Percentiles rank a stretch among this genome's conserved stretches.
Evolutionary conservation across 2,797 vertebrate species (phyloP).

Genomic region (Acanthurus tractus): DNA sequence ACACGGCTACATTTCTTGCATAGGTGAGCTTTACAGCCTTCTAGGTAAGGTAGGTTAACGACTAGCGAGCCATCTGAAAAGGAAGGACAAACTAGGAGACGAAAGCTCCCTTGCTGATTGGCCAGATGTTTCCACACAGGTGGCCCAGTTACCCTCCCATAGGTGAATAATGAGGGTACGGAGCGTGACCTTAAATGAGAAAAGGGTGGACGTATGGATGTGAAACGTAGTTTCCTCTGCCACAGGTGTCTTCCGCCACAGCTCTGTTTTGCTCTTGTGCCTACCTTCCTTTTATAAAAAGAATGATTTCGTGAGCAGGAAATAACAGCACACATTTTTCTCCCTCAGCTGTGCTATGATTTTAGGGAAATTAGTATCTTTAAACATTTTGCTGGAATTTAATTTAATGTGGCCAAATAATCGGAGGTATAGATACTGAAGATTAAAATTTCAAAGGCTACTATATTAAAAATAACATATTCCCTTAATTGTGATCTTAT

Average conservation of each 20-base stretch:
- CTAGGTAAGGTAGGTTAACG: neutral
- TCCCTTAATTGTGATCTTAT: too few species aligned
- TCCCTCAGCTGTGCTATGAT: too few species aligned
- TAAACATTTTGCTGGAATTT: neutral
- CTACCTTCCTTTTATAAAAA: neutral
- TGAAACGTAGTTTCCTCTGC: neutral
- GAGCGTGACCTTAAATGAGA: neutral
- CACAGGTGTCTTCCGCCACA: neutral
- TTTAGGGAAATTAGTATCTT: neutral
- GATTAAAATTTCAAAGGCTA: neutral
- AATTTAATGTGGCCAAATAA: neutral
- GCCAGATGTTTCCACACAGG: slow-evolving; percentile 19
- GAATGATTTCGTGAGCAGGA: neutral
- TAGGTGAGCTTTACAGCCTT: slow-evolving; percentile 34
- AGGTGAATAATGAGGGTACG: slow-evolving; percentile 11
- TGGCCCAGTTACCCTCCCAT: neutral
- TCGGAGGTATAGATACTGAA: neutral
- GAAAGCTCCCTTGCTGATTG: slow-evolving; percentile 54
- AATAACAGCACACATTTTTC: neutral
- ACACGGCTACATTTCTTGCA: slow-evolving; percentile 43
- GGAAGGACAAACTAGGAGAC: slow-evolving; percentile 56
- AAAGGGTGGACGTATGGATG: neutral
- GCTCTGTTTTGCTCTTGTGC: too few species aligned
- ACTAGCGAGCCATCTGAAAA: slow-evolving; percentile 21
- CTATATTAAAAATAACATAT: neutral